These are phyloP conservation scores for Thalassaphorura encarpata DNA, from an alignment of 1,140 invertebrate genomes.

Conservation along the genomic window DNA sequence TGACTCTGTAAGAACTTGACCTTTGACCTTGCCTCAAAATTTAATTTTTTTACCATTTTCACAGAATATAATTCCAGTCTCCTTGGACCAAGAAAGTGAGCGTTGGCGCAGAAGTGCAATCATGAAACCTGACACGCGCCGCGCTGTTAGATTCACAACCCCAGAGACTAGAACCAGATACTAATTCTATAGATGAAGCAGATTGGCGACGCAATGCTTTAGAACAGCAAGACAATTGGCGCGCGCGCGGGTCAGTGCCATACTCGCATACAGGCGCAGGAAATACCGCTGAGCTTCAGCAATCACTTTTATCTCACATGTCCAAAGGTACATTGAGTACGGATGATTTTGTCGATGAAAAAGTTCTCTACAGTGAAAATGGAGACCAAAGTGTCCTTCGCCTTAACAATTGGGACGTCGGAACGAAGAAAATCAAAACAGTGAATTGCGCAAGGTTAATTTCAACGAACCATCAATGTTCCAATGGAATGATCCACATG, in stretches of 20 bases:
- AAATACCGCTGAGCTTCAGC: background rate
- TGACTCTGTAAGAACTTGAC: no score
- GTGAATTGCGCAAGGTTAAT: slow-evolving; percentile 45
- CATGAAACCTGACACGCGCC: no score
- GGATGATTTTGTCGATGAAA: slow-evolving; percentile 27
- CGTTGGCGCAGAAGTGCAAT: no score
- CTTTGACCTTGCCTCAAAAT: no score
- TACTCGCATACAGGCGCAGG: slow-evolving; percentile 6
- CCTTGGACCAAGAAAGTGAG: no score
- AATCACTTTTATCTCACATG: slow-evolving; percentile 20
- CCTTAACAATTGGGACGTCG: slow-evolving; percentile 49
- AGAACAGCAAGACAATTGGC: slow-evolving; percentile 10
- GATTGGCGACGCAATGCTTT: slow-evolving; percentile 18
- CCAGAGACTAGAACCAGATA: no score
- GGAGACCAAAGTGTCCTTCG: slow-evolving; percentile 44
- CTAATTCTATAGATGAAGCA: no score
- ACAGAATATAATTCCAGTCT: no score
- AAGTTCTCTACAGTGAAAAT: slow-evolving; percentile 42
- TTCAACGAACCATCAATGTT: slow-evolving; percentile 39
- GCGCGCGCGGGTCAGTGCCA: background rate
- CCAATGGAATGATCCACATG: slow-evolving; percentile 47
- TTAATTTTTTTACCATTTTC: no score
- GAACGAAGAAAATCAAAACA: slow-evolving; percentile 41
- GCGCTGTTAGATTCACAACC: no score
- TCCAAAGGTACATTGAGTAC: slow-evolving; percentile 14